phyloP scores from a whole-genome alignment of 2,113 vertebrate genomes.

The Colistium nudipinnis region DNA sequence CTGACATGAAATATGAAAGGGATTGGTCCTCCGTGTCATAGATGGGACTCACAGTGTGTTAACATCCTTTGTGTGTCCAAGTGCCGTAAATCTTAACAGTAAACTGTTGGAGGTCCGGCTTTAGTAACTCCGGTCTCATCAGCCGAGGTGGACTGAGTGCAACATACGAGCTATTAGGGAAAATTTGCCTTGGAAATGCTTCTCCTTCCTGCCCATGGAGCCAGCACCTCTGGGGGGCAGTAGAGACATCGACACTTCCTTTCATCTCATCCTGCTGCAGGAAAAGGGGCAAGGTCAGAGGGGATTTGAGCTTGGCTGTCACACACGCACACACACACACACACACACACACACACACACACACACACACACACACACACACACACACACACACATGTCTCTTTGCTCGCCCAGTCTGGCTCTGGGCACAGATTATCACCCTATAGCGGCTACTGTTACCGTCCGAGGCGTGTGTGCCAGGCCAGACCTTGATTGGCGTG shows the following conservation, averaged over 20 bases:
- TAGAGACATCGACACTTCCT: constrained; percentile 64
- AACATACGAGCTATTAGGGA: constrained; percentile 46
- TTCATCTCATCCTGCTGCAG: constrained; percentile 66
- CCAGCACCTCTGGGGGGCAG: constrained; percentile 69
- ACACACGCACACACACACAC: no score
- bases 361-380: no score
- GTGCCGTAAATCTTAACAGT: constrained; percentile 39
- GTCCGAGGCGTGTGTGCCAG: constrained; percentile 49
- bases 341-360: no score
- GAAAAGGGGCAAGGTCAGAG: constrained; percentile 74
- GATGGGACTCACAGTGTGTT: constrained; percentile 29
- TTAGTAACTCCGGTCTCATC: constrained; percentile 23
- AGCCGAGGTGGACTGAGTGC: constrained; percentile 35
- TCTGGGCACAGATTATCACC: constrained; percentile 76
- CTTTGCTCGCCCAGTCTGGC: constrained; percentile 68
- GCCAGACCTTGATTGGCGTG: constrained; percentile 52
- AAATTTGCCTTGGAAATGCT: constrained; percentile 56
- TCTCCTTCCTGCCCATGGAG: constrained; percentile 51
- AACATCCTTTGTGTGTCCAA: constrained; percentile 29
- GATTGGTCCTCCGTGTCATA: constrained; percentile 44
- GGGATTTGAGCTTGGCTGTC: constrained; percentile 77
- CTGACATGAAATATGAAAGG: constrained; percentile 68
- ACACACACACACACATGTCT: constrained; percentile 73
- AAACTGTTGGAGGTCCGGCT: constrained; percentile 13
- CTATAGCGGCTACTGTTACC: constrained; percentile 70